Evolutionary conservation across 2,113 vertebrate species (phyloP).

Genomic region (Mellivora capensis): DNA sequence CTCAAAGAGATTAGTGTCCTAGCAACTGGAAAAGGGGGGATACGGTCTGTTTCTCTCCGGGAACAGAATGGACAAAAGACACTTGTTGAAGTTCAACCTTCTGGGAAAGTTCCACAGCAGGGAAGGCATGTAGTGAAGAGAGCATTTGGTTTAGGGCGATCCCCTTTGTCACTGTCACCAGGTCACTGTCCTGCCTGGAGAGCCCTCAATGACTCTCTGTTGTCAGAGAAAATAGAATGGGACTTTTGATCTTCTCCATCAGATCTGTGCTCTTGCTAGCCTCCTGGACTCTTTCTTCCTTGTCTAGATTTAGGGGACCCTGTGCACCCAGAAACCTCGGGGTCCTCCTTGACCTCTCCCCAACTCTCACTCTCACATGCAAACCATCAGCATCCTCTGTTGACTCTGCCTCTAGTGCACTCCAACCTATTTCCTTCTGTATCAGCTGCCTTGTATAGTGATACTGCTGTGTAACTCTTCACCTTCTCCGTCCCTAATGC

Average conservation of each 20-base stretch:
- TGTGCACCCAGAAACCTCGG: not conserved
- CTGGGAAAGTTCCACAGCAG: not conserved
- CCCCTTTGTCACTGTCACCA: fast-evolving
- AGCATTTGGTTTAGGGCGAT: not conserved
- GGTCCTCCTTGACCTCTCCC: not conserved
- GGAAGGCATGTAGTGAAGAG: not conserved
- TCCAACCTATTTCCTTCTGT: not conserved
- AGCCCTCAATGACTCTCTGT: not conserved
- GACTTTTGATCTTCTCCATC: not conserved
- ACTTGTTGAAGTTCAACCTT: not conserved
- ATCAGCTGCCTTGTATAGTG: not conserved
- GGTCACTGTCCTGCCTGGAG: not conserved
- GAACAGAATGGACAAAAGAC: not conserved
- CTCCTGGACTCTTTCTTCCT: not conserved
- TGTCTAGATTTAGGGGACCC: not conserved
- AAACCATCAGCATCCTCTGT: not conserved
- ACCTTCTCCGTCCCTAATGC: not conserved
- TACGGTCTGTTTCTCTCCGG: not conserved
- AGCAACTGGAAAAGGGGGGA: slow-evolving; percentile 28
- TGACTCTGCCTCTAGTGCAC: not conserved
- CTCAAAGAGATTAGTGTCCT: slow-evolving; percentile 39
- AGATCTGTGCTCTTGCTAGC: not conserved
- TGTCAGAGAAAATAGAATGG: not conserved
- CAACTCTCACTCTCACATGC: fast-evolving
- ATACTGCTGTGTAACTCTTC: not conserved